These are phyloP conservation scores for Drosophila trapezifrons DNA, from an alignment of 1,140 invertebrate species.

Conservation along the genomic window DNA sequence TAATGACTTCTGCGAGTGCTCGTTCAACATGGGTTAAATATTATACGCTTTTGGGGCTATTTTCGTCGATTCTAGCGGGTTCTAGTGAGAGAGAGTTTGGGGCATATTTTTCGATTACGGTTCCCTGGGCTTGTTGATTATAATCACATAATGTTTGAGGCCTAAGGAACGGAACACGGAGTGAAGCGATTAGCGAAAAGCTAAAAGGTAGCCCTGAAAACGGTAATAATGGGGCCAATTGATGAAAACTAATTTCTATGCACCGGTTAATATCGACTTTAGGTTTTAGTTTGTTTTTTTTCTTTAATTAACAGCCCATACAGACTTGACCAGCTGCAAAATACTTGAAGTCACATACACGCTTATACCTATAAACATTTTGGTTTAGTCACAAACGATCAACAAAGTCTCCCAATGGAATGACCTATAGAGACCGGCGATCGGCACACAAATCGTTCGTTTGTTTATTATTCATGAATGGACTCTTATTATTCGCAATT, in stretches of 20 bases:
- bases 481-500: constrained; percentile 47
- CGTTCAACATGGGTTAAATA: neutral
- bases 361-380: constrained; percentile 8
- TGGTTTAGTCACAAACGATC: constrained; percentile 40
- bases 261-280: neutral
- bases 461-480: constrained; percentile 58
- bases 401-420: constrained; percentile 17
- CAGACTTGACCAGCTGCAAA: constrained; percentile 24
- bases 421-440: constrained; percentile 39
- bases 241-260: neutral
- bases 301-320: constrained; percentile 6
- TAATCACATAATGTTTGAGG: constrained; percentile 29
- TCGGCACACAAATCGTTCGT: constrained; percentile 47
- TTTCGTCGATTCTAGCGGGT: neutral
- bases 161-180: neutral
- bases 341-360: constrained; percentile 9
- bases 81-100: neutral
- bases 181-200: constrained; percentile 21
- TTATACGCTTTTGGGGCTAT: constrained; percentile 13
- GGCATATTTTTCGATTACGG: neutral
- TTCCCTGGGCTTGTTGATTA: constrained; percentile 12
- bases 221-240: constrained; percentile 4
- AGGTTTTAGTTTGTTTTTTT: neutral
- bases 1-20: constrained; percentile 26
- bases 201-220: constrained; percentile 11